phyloP scores from a whole-genome alignment of 2,888 invertebrate genomes.

The Ichneumoninae sp. region DNA sequence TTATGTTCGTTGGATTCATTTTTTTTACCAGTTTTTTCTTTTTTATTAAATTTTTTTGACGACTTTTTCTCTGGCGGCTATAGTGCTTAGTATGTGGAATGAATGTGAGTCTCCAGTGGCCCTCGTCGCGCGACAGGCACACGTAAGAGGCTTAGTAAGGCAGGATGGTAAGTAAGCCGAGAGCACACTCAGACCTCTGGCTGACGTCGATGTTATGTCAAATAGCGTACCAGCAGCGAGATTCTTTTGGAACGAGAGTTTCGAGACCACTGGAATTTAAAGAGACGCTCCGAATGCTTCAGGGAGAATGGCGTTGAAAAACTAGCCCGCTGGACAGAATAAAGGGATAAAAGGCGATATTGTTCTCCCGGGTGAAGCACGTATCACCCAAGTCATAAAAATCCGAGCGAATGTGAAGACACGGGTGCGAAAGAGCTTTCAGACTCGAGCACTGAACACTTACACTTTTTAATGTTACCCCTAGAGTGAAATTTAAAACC shows the following conservation, averaged over 20 bases:
- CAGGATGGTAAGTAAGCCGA: conserved; percentile 30
- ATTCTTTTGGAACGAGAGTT: neutral
- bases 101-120: neutral
- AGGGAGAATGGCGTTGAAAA: conserved; percentile 3
- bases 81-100: neutral
- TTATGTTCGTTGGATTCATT: neutral
- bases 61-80: neutral
- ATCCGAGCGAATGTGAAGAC: conserved; percentile 26
- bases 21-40: neutral
- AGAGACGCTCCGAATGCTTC: neutral
- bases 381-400: conserved; percentile 31
- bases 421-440: conserved; percentile 18
- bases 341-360: neutral
- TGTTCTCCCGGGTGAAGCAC: conserved; percentile 3
- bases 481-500: neutral
- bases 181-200: conserved; percentile 1
- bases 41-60: neutral
- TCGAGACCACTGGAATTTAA: neutral
- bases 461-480: neutral
- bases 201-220: neutral
- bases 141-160: conserved; percentile 43
- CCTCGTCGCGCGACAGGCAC: neutral
- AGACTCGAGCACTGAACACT: neutral
- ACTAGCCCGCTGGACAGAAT: neutral
- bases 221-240: neutral